Conservation (phyloP, 1,140 invertebrate genomes). For the Glossosoma conforme region DNA sequence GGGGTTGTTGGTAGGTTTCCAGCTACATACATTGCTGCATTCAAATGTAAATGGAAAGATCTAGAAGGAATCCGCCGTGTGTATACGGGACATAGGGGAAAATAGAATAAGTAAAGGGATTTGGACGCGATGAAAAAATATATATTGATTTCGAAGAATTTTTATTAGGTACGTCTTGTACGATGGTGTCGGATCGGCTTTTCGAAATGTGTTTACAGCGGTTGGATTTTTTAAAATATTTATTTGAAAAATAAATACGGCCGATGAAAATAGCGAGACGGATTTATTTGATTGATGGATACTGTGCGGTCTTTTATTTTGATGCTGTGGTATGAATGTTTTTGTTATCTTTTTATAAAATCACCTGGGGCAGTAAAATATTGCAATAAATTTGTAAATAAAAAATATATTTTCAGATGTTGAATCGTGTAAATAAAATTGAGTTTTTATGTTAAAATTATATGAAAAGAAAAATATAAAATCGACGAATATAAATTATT, state of each 20-base stretch:
- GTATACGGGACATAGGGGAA: slow-evolving; percentile 21
- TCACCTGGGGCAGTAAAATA: too few species aligned
- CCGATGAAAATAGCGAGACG: background rate
- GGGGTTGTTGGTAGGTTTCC: too few species aligned
- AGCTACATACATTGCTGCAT: slow-evolving; percentile 2
- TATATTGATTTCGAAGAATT: slow-evolving; percentile 31
- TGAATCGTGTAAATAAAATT: too few species aligned
- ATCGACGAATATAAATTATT: too few species aligned
- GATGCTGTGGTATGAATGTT: too few species aligned
- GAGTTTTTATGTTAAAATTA: too few species aligned
- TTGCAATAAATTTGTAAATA: too few species aligned
- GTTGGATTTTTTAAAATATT: background rate
- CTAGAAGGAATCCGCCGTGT: slow-evolving; percentile 26
- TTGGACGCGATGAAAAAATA: slow-evolving; percentile 29
- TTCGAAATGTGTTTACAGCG: slow-evolving; percentile 8
- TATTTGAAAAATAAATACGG: background rate
- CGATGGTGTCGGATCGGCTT: slow-evolving; percentile 1
- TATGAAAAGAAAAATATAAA: too few species aligned
- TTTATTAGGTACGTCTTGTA: slow-evolving; percentile 29
- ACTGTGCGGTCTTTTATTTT: too few species aligned
- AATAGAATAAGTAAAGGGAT: slow-evolving; percentile 26
- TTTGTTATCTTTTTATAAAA: too few species aligned
- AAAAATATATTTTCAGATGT: too few species aligned
- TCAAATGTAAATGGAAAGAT: slow-evolving; percentile 26
- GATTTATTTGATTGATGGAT: background rate